phyloP scores from a whole-genome alignment of 2,888 invertebrate species.

The Cepaea hortensis region DNA sequence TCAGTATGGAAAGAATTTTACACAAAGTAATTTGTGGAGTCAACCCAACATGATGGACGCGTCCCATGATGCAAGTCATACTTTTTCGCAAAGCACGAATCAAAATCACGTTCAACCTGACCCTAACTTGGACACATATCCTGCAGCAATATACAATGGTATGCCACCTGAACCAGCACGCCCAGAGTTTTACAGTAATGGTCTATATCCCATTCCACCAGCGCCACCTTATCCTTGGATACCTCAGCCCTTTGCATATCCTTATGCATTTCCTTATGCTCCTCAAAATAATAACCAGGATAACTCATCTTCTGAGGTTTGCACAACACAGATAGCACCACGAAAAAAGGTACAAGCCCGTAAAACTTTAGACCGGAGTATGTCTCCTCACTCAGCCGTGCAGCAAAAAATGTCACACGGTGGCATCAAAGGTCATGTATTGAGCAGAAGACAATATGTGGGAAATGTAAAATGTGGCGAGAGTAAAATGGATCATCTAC shows the following conservation, averaged over 20 bases:
- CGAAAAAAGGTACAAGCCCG: not conserved
- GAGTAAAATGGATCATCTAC: conserved; percentile 1
- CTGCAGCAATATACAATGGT: not conserved
- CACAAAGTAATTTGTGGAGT: not conserved
- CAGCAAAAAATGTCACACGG: not conserved
- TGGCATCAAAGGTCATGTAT: not conserved
- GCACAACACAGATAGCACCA: too few relatives aligned
- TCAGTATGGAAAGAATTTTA: not conserved
- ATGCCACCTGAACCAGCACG: not conserved
- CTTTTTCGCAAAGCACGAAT: not conserved
- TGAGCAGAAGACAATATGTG: not conserved
- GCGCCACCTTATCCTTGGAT: not conserved
- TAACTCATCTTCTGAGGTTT: not conserved
- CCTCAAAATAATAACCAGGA: not conserved
- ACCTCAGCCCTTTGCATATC: not conserved
- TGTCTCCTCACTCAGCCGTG: too few relatives aligned
- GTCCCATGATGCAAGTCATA: not conserved
- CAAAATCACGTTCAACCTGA: not conserved
- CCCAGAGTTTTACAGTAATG: not conserved
- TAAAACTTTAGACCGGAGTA: not conserved
- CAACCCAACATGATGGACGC: not conserved
- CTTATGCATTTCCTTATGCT: not conserved
- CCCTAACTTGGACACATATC: not conserved
- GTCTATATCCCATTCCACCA: not conserved
- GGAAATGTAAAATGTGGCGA: not conserved